A percentile compares a stretch with the other conserved stretches of the same genome.
Conservation (phyloP, 2,797 vertebrate species). For the Brotula barbata region DNA sequence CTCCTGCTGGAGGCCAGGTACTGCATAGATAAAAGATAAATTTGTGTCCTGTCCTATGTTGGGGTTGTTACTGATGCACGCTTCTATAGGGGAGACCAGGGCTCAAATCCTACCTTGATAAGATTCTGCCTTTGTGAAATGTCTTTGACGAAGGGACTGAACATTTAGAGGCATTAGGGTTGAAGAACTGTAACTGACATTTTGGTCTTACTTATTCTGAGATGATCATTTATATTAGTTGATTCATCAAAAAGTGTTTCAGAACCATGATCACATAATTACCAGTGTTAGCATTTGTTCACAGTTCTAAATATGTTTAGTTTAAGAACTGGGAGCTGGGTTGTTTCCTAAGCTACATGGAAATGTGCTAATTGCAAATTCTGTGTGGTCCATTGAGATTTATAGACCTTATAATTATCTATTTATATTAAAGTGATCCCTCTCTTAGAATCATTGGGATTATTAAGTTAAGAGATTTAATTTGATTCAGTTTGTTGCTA, state of each 20-base stretch:
- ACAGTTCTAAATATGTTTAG: neutral
- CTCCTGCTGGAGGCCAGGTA: constrained; percentile 94
- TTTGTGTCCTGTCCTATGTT: constrained; percentile 22
- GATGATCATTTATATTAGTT: too few species aligned
- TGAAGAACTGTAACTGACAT: constrained; percentile 12
- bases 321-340: neutral
- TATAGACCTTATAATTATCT: neutral
- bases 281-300: neutral
- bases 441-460: too few species aligned
- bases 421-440: neutral
- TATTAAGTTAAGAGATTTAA: too few species aligned
- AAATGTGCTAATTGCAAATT: neutral
- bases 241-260: too few species aligned
- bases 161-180: constrained; percentile 28
- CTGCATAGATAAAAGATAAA: constrained; percentile 24
- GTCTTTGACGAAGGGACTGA: constrained; percentile 26
- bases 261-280: neutral
- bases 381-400: neutral
- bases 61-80: constrained; percentile 27
- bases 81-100: constrained; percentile 13
- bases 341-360: neutral
- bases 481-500: too few species aligned
- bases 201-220: constrained; percentile 12
- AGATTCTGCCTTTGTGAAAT: constrained; percentile 18
- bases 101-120: constrained; percentile 2